Evolutionary conservation across 2,797 vertebrate species (phyloP).

Genomic region (Helostoma temminkii): DNA sequence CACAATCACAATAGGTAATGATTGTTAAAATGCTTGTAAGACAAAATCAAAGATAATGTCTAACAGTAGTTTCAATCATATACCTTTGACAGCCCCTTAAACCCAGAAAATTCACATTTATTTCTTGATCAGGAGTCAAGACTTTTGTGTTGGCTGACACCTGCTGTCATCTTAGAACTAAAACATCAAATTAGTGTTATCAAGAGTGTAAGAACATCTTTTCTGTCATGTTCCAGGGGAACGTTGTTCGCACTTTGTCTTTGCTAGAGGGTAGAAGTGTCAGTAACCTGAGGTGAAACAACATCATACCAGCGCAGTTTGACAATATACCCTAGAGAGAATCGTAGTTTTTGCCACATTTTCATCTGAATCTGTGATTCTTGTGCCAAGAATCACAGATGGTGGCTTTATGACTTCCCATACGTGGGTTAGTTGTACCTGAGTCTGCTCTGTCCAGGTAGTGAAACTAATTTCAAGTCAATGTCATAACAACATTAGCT

Average conservation of each 20-base stretch:
- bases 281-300: constrained; percentile 22
- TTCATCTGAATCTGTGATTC: too few relatives aligned
- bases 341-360: too few relatives aligned
- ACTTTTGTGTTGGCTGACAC: constrained; percentile 23
- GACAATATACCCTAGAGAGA: too few relatives aligned
- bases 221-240: constrained; percentile 6
- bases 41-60: background rate
- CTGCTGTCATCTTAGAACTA: constrained; percentile 7
- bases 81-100: background rate
- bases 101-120: background rate
- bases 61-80: background rate
- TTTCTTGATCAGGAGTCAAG: too few relatives aligned
- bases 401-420: too few relatives aligned
- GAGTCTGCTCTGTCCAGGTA: background rate
- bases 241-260: constrained; percentile 51
- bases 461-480: too few relatives aligned
- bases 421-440: too few relatives aligned
- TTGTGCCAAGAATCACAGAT: too few relatives aligned
- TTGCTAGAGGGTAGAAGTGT: constrained; percentile 24
- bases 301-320: too few relatives aligned
- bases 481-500: too few relatives aligned
- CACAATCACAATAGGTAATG: background rate
- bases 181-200: constrained; percentile 16
- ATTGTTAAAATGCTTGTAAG: constrained; percentile 10
- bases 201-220: constrained; percentile 15